Percentiles rank a stretch among this genome's conserved stretches.
Evolutionary conservation across 2,888 invertebrate species (phyloP).

Genomic region (Epinotia ramella): DNA sequence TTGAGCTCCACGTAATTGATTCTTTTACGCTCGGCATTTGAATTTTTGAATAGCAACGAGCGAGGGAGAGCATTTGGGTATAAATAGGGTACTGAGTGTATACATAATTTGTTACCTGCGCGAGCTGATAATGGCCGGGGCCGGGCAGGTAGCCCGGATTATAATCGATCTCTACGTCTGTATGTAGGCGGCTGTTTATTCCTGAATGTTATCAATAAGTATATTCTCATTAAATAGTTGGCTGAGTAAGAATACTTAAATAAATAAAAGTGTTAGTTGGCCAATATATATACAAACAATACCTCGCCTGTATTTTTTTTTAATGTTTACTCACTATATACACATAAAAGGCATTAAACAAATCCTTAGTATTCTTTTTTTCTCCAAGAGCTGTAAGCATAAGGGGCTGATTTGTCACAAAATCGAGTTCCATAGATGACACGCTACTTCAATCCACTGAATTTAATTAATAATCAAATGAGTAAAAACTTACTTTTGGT

Average conservation of each 20-base stretch:
- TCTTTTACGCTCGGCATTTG: conserved; percentile 53
- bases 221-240: neutral
- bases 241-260: neutral
- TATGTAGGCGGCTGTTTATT: conserved; percentile 48
- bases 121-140: conserved; percentile 66
- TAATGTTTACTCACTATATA: too few relatives aligned
- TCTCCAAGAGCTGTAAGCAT: too few relatives aligned
- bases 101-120: conserved; percentile 73
- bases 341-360: too few relatives aligned
- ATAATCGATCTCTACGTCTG: conserved; percentile 66
- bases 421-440: too few relatives aligned
- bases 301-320: neutral
- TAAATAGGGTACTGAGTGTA: conserved; percentile 57
- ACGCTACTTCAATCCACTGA: too few relatives aligned
- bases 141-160: conserved; percentile 75
- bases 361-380: too few relatives aligned
- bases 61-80: conserved; percentile 59
- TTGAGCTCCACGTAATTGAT: conserved; percentile 53
- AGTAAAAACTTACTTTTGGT: neutral
- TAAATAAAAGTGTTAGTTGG: neutral
- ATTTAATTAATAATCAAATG: too few relatives aligned
- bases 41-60: conserved; percentile 58
- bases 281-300: neutral
- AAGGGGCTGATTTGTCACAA: too few relatives aligned
- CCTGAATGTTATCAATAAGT: conserved; percentile 14